Conservation (phyloP, 2,797 vertebrate species). For the Coracias cyanogaster region DNA sequence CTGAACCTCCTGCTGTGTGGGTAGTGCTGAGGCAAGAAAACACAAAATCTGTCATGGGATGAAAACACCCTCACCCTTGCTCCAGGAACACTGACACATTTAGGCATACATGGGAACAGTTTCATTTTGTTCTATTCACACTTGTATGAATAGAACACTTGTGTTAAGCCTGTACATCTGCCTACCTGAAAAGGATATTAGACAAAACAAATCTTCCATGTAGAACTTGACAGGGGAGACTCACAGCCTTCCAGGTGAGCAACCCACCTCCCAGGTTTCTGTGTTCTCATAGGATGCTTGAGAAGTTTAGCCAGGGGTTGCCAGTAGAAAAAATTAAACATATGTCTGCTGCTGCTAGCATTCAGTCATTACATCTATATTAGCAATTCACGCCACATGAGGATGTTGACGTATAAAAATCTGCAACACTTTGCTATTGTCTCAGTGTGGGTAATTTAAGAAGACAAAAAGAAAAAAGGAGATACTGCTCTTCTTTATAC, state of each 20-base stretch:
- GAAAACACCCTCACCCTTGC: fast-evolving
- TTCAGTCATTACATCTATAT: neutral
- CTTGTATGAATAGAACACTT: neutral
- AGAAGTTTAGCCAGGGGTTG: neutral
- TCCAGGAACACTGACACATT: neutral
- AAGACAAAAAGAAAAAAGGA: neutral
- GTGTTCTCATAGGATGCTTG: neutral
- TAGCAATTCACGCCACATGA: neutral
- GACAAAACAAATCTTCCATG: no score
- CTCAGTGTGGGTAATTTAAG: neutral
- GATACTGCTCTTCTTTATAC: neutral
- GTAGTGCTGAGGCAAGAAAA: neutral
- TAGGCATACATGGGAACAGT: neutral
- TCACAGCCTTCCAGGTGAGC: neutral
- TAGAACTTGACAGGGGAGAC: neutral
- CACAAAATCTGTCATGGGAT: neutral
- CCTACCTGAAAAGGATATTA: neutral
- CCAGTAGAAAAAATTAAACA: neutral
- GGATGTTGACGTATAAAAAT: neutral
- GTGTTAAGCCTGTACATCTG: neutral
- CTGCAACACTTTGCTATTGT: neutral
- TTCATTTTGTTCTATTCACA: neutral
- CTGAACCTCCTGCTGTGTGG: neutral
- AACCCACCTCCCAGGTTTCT: neutral
- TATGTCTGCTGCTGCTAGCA: neutral